A percentile compares a stretch with the other conserved stretches of the same genome.
Evolutionary conservation across 2,888 invertebrate species (phyloP).

Genomic region (Parapristionchus giblindavisi): DNA sequence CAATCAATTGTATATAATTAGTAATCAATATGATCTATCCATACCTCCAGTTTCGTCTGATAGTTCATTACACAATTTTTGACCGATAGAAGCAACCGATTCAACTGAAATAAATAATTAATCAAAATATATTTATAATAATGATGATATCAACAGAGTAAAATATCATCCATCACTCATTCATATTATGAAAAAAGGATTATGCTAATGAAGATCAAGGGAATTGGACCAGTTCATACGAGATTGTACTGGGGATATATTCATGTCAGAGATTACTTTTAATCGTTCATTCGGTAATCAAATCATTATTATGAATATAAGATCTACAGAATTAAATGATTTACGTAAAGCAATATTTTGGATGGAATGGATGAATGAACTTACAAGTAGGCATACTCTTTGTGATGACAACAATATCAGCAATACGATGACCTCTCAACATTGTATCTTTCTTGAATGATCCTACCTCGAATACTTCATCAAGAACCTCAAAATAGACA

Average conservation of each 20-base stretch:
- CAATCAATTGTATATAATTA: neutral
- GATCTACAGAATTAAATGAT: neutral
- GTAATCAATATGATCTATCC: neutral
- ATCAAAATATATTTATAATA: neutral
- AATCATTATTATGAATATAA: too few relatives aligned
- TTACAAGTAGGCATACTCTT: conserved; percentile 86
- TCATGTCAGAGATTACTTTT: neutral
- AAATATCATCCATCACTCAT: neutral
- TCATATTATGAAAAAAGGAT: too few relatives aligned
- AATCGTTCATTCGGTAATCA: neutral
- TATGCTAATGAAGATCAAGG: too few relatives aligned
- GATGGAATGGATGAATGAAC: neutral
- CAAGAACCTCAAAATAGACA: conserved; percentile 78
- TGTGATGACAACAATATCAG: conserved; percentile 93
- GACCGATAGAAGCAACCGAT: conserved; percentile 36
- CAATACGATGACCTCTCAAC: conserved; percentile 91
- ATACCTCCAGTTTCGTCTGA: conserved; percentile 18
- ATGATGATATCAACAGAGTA: neutral
- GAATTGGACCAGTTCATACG: too few relatives aligned
- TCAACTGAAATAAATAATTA: conserved; percentile 37
- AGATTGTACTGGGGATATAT: too few relatives aligned
- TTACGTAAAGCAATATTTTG: neutral
- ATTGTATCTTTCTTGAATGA: conserved; percentile 98
- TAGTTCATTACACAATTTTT: conserved; percentile 36
- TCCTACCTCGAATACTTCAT: conserved; percentile 94